Conservation (phyloP, 2,888 invertebrate genomes). For the Eretmocerus hayati region DNA sequence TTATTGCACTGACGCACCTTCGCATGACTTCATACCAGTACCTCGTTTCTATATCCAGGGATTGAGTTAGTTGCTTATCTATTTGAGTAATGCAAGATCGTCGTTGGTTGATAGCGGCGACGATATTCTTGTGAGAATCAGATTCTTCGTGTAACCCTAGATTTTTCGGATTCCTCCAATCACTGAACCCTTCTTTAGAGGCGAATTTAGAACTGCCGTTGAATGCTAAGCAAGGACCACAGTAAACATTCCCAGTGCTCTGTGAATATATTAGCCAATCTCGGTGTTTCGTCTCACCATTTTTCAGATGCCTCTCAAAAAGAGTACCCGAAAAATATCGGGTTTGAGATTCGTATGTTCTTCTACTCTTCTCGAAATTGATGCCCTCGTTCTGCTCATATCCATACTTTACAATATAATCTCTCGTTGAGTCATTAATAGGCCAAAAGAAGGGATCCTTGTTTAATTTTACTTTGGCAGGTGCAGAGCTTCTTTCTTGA, state of each 20-base stretch:
- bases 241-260: conserved; percentile 19
- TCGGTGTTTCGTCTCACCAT: conserved; percentile 21
- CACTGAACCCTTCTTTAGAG: conserved; percentile 18
- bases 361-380: conserved; percentile 20
- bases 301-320: conserved; percentile 13
- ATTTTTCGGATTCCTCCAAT: conserved; percentile 20
- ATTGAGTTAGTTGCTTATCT: conserved; percentile 3
- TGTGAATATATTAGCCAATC: conserved; percentile 21
- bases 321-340: conserved; percentile 17
- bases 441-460: conserved; percentile 19
- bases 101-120: conserved; percentile 14
- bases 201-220: conserved; percentile 19
- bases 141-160: conserved; percentile 19
- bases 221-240: conserved; percentile 19
- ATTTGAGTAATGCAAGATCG: conserved; percentile 13
- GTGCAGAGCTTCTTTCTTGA: too few species aligned
- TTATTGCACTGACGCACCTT: conserved; percentile 25
- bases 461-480: too few species aligned
- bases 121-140: conserved; percentile 13
- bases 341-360: conserved; percentile 12
- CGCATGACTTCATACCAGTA: conserved; percentile 29
- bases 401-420: conserved; percentile 19
- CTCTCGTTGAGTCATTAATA: conserved; percentile 18
- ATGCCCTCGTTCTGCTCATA: conserved; percentile 19
- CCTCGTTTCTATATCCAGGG: conserved; percentile 11